These are phyloP conservation scores for Aradus depressus DNA, from an alignment of 2,888 invertebrate species.

Conservation along the genomic window DNA sequence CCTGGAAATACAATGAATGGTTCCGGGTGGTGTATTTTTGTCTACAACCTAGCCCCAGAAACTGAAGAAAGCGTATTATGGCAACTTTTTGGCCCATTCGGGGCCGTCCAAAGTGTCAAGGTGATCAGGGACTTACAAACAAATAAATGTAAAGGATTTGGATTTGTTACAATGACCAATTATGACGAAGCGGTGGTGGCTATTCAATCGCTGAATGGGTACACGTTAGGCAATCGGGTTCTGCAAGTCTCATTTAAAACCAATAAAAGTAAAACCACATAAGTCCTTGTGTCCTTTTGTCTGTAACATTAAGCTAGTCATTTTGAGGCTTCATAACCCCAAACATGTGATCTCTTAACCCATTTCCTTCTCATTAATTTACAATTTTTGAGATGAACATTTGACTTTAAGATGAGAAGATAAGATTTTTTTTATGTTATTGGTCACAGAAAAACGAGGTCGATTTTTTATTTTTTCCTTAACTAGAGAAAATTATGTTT, in stretches of 20 bases:
- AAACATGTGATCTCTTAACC: constrained; percentile 11
- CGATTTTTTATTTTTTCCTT: too few relatives aligned
- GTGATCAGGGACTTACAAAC: constrained; percentile 90
- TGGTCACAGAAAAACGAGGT: too few relatives aligned
- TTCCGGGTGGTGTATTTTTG: constrained; percentile 86
- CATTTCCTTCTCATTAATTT: too few relatives aligned
- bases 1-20: constrained; percentile 77
- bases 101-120: constrained; percentile 94
- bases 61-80: constrained; percentile 84
- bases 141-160: constrained; percentile 97
- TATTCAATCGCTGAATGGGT: constrained; percentile 91
- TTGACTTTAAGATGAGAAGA: too few relatives aligned
- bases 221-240: constrained; percentile 87
- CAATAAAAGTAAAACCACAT: constrained; percentile 52
- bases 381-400: too few relatives aligned
- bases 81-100: constrained; percentile 95
- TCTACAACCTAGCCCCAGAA: constrained; percentile 84
- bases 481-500: too few relatives aligned
- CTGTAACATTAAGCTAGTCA: constrained; percentile 11
- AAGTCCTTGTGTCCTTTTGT: constrained; percentile 28
- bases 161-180: constrained; percentile 97
- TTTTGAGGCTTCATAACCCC: constrained; percentile 14
- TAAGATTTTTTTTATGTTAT: too few relatives aligned
- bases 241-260: constrained; percentile 97
- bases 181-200: constrained; percentile 95